These are phyloP conservation scores for Nephrotoma appendiculata DNA, from an alignment of 2,888 invertebrate species.

Conservation along the genomic window DNA sequence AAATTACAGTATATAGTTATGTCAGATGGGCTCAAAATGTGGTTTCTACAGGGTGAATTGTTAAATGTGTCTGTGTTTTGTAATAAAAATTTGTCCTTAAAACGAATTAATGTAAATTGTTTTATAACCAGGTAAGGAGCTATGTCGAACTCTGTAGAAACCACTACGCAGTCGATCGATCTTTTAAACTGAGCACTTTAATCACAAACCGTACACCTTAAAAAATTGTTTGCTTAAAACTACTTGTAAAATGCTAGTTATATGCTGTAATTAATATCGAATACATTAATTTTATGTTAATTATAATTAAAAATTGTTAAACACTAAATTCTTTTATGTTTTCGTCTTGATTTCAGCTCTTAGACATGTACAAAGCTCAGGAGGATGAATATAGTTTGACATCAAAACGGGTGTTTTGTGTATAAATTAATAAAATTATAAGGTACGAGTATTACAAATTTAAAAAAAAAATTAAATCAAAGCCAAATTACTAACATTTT, in stretches of 20 bases:
- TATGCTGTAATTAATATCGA: background rate
- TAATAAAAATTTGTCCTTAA: no score
- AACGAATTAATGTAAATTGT: no score
- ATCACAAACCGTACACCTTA: background rate
- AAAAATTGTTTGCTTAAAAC: background rate
- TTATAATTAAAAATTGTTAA: background rate
- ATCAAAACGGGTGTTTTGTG: constrained; percentile 80
- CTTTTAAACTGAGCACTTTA: background rate
- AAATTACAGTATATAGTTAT: background rate
- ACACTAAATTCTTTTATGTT: constrained; percentile 2
- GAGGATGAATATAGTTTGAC: constrained; percentile 81
- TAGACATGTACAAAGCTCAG: constrained; percentile 89
- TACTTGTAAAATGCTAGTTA: background rate
- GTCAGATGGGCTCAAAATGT: no score
- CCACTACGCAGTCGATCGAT: background rate
- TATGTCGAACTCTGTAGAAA: background rate
- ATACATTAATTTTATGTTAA: background rate
- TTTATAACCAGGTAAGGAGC: no score
- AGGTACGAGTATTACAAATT: background rate
- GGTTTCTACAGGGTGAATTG: no score
- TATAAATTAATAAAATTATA: constrained; percentile 36
- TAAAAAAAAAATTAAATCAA: background rate
- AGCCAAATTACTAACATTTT: background rate
- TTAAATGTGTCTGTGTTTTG: no score
- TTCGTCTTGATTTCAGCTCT: constrained; percentile 43